Evolutionary conservation across 2,888 invertebrate genomes (phyloP), one percentile per base, ranked within the genome.

Genomic region (Colletes collaris): DNA sequence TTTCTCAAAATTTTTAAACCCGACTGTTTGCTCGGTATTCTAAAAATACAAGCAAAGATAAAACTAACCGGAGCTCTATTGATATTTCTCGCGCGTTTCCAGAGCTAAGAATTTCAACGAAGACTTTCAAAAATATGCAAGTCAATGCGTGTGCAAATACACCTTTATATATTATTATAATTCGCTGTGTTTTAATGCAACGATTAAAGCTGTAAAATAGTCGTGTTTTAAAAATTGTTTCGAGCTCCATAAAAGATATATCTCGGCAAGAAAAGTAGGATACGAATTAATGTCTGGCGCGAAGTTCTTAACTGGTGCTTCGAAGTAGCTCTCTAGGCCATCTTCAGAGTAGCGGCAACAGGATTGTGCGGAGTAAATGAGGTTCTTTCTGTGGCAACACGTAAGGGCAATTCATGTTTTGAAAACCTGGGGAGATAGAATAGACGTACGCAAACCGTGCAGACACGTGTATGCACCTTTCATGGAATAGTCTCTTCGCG

Each of bases 351-450:
- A 73, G 52, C 53, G 10, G 70, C 52, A 56, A 56, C 77, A 58
- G 16, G 74, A 79, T 79, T 84, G 82, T 79, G 55, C 11, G 56
- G 69, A 46, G 78, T 64, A 86, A 86, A 83, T 82, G 85, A 86
- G 73, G 56, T 69, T 69, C 66, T 71, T 76, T 81, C 76, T 83
- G 49, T 60, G 59, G 75, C 53, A 50, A 70, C 70, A 59, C 73
- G 73, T 77, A 55, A 27, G 63, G 59, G 66, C 71, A 71, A 74
- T 82, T 85, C 68, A 75, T 10, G 73, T 64, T 70, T 70, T 82
- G 73, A 81, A 73, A 81, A 70, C 55, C 73, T 56, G 46, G 53
- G 16, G 59, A 56, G 6, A 40, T n/a, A 49, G 19, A 63, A 53
- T 40, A 60, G 65, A 70, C 2, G 4, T 71, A 71, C 56, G 65